Conservation (phyloP, 2,797 vertebrate species). For the Schizopygopsis pylzovi region DNA sequence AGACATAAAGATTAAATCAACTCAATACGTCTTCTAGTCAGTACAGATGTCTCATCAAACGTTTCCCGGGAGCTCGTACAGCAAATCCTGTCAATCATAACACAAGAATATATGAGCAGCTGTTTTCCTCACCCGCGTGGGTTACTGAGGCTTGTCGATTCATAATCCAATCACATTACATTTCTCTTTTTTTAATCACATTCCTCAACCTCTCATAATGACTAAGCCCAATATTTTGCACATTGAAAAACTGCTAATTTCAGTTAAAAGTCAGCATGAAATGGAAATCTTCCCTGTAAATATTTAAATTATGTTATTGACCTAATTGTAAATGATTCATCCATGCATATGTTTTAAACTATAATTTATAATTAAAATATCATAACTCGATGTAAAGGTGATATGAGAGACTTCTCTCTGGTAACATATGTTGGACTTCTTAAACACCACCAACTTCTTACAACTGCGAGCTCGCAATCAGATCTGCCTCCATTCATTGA, state of each 20-base stretch:
- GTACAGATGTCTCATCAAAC: not conserved
- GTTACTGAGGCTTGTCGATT: not conserved
- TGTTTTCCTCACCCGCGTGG: not conserved
- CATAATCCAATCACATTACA: not conserved
- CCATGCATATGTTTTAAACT: not conserved
- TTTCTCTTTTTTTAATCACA: not conserved
- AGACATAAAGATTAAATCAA: not conserved
- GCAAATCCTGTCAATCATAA: conserved; percentile 8
- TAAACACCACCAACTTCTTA: not conserved
- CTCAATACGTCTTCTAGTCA: not conserved
- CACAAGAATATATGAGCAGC: conserved; percentile 5
- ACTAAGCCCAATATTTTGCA: not conserved
- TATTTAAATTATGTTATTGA: not conserved
- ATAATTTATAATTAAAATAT: not conserved
- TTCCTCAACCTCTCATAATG: conserved; percentile 8
- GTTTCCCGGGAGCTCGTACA: not conserved
- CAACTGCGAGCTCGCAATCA: not conserved
- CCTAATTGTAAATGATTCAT: not conserved
- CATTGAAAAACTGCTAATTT: not conserved
- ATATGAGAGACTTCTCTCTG: too few species aligned
- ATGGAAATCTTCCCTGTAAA: not conserved
- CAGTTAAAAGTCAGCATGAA: not conserved
- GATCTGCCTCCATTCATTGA: not conserved
- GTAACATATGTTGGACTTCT: not conserved
- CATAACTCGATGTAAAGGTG: not conserved